Percentiles rank a stretch among this genome's conserved stretches.
phyloP scores from a whole-genome alignment of 2,888 invertebrate species.

The Drosophila seclusa region DNA sequence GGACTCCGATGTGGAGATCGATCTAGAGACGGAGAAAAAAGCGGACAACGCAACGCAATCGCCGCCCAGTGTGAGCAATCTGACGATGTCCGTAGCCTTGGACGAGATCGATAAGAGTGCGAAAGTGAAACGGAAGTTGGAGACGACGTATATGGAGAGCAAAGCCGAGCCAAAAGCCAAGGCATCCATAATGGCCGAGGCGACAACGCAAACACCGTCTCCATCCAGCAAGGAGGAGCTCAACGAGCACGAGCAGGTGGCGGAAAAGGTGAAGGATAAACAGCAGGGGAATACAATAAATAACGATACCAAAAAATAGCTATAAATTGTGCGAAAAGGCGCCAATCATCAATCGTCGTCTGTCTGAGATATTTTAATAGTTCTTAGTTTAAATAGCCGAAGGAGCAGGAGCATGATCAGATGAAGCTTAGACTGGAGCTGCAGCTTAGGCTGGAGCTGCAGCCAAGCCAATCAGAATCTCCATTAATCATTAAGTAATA shows the following conservation, averaged over 20 bases:
- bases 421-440: background rate
- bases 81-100: background rate
- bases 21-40: conserved; percentile 74
- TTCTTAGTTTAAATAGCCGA: conserved; percentile 9
- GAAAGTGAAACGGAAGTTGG: background rate
- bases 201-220: conserved; percentile 36
- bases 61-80: conserved; percentile 35
- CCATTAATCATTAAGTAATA: conserved; percentile 31
- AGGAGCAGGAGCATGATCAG: conserved; percentile 6
- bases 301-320: conserved; percentile 70
- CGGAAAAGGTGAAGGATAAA: background rate
- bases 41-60: conserved; percentile 67
- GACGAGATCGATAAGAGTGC: conserved; percentile 3
- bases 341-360: conserved; percentile 20
- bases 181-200: conserved; percentile 16
- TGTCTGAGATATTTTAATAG: conserved; percentile 42
- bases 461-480: conserved; percentile 36
- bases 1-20: conserved; percentile 88
- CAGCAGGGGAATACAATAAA: conserved; percentile 28
- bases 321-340: conserved; percentile 37
- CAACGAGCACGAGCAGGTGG: background rate
- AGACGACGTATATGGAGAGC: conserved; percentile 7
- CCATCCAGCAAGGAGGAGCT: conserved; percentile 5
- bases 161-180: background rate
- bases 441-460: background rate